Base-by-base conservation (phyloP, 2,113 vertebrate species). In the Lates calcarifer region DNA sequence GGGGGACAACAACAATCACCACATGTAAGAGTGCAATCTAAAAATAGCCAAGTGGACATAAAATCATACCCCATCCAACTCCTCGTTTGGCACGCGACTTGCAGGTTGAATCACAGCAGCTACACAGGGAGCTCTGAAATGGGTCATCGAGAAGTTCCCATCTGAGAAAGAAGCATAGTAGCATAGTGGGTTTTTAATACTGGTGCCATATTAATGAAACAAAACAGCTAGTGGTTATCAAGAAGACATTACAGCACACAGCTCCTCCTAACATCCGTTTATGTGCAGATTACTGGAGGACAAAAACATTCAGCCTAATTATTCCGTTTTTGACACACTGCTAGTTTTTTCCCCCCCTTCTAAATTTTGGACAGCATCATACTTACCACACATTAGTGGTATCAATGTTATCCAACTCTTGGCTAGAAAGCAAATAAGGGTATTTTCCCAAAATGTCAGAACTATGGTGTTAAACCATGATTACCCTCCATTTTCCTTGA, bases 71-170 rank as follows among this genome's bases (percentile, higher is more conserved):
- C n/a, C 18, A 71, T 1, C 45, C 26, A 0, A 31, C 13, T 33
- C 33, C 65, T 79, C 92, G 85, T 57, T 58, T 94, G 41, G 0
- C 1, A 20, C 87, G 87, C 2, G 51, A 41, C 10, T 2, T 72
- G 79, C 95, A 95, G 62, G 61, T 69, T 1, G 82, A 79, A 4
- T 92, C 91, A 53, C 95, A 95, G 90, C 93, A 95, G 53, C 66
- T 57, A 53, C 95, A 95, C n/a, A 95, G n/a, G 11, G 62, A n/a
- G 68, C 70, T 93, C 74, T 28, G 81, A 15, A n/a, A 73, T 0
- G 90, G 79, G 49, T 94, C 88, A 57, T 95, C 94, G 0, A 95
- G 81, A 8, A 95, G 89, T 47, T 95, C 91, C 93, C 94, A 95
- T 0, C 94, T 95, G 63, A 49, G 9, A 35, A 26, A 28, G 33